Conservation (phyloP, 2,113 vertebrate genomes). For the Bubo bubo region DNA sequence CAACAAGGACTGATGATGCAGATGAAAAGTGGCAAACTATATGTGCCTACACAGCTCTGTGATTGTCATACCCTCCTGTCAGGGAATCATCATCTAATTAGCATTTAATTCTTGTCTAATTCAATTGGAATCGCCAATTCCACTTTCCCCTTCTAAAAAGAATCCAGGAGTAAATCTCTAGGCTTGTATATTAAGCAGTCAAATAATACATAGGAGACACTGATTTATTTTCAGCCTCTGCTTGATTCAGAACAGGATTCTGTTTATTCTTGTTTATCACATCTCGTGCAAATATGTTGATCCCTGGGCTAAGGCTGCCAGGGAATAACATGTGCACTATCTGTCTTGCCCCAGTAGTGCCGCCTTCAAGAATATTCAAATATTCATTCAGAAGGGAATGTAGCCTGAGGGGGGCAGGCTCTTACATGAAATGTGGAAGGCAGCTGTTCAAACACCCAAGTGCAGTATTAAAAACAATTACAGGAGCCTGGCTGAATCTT, state of each 20-base stretch:
- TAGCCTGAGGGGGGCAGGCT: neutral
- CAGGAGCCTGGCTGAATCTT: neutral
- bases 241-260: neutral
- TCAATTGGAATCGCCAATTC: neutral
- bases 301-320: neutral
- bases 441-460: neutral
- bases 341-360: neutral
- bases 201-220: neutral
- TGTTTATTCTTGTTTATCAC: neutral
- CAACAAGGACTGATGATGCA: neutral
- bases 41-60: neutral
- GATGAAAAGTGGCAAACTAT: neutral
- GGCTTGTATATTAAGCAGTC: neutral
- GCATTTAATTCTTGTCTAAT: neutral
- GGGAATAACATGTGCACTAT: neutral
- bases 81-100: neutral
- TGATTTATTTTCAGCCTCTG: neutral
- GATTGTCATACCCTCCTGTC: fast-evolving
- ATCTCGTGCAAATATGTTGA: neutral
- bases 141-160: neutral
- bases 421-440: neutral
- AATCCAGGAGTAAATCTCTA: neutral
- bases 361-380: neutral
- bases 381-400: neutral
- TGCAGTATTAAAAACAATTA: neutral